Evolutionary conservation across 2,888 invertebrate genomes (phyloP).

Genomic region (Pristionchus arcanus): DNA sequence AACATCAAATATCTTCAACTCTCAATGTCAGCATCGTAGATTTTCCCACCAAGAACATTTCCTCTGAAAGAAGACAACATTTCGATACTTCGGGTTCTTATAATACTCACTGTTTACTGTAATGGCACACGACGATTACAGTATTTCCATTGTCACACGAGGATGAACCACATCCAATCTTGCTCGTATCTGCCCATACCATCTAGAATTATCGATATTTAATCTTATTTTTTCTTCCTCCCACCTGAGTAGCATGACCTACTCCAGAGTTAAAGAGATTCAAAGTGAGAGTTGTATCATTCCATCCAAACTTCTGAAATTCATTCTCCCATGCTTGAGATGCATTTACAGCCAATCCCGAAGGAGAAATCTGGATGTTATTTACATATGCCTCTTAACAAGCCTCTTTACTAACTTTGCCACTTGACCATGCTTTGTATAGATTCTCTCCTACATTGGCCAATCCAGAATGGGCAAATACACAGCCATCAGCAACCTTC

Average conservation of each 20-base stretch:
- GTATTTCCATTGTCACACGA: constrained; percentile 58
- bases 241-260: constrained; percentile 62
- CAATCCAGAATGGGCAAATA: constrained; percentile 33
- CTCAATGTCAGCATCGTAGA: constrained; percentile 28
- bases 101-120: constrained; percentile 52
- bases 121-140: constrained; percentile 61
- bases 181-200: constrained; percentile 59
- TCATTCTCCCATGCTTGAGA: constrained; percentile 59
- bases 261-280: constrained; percentile 59
- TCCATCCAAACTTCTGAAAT: constrained; percentile 62
- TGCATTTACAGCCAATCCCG: constrained; percentile 2
- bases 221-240: background rate
- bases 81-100: too few species aligned
- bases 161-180: constrained; percentile 61
- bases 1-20: background rate
- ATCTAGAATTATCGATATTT: constrained; percentile 32
- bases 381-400: background rate
- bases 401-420: background rate
- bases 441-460: constrained; percentile 54
- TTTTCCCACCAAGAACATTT: constrained; percentile 21
- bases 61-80: constrained; percentile 33
- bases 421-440: constrained; percentile 35
- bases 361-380: background rate
- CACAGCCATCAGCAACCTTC: constrained; percentile 26
- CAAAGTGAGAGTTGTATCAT: constrained; percentile 55